phyloP scores from a whole-genome alignment of 2,888 invertebrate species.

The Eupithecia insigniata region DNA sequence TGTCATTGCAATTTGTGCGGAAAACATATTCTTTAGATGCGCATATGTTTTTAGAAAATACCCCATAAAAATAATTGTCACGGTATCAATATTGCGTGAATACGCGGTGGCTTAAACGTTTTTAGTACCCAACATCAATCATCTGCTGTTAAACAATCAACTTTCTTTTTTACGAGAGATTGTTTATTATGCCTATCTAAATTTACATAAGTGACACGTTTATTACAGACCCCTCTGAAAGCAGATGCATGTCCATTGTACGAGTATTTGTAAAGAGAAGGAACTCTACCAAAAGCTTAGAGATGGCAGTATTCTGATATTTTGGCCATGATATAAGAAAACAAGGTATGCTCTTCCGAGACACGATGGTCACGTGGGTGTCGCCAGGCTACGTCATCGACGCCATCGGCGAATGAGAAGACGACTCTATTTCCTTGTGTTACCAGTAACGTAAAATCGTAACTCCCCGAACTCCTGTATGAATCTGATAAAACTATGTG shows the following conservation, averaged over 20 bases:
- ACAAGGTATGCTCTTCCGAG: too few relatives aligned
- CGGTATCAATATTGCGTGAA: slow-evolving; percentile 53
- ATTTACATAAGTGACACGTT: slow-evolving; percentile 49
- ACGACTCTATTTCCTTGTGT: too few relatives aligned
- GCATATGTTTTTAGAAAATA: slow-evolving; percentile 33
- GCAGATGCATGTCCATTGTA: slow-evolving; percentile 42
- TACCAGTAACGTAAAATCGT: too few relatives aligned
- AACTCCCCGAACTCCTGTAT: too few relatives aligned
- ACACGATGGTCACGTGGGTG: too few relatives aligned
- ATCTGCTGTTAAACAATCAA: slow-evolving; percentile 70
- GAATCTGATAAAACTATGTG: too few relatives aligned
- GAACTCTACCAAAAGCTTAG: background rate
- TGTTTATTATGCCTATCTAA: slow-evolving; percentile 53
- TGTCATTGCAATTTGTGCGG: slow-evolving; percentile 11
- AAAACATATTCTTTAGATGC: slow-evolving; percentile 23
- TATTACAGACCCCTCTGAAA: slow-evolving; percentile 44
- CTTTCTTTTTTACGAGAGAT: slow-evolving; percentile 64
- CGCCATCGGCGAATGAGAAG: too few relatives aligned
- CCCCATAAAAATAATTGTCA: slow-evolving; percentile 36
- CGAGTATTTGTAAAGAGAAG: slow-evolving; percentile 3
- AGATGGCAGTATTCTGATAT: background rate
- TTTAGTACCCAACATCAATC: slow-evolving; percentile 62
- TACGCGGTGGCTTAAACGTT: slow-evolving; percentile 60
- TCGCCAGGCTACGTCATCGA: too few relatives aligned
- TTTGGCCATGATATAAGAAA: too few relatives aligned